Base-by-base conservation (phyloP, 2,888 invertebrate species). In the Bimastos eiseni region DNA sequence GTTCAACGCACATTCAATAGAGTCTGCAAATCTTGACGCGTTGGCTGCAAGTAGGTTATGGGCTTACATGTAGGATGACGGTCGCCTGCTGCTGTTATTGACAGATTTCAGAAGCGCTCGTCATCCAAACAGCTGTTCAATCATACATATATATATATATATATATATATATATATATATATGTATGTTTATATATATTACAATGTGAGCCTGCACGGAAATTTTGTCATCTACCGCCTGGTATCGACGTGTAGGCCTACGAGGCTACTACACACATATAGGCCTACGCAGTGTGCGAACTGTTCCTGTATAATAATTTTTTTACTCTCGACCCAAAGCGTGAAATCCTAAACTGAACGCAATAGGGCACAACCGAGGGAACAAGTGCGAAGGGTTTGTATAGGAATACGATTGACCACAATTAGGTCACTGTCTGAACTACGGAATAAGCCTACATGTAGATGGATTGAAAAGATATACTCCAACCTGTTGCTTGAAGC, bases 111-210 rank as follows among this genome's bases (percentile, higher is more conserved):
- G n/a, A 70, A 11, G 70, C 30, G 6, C 70, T 70, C 70, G 11
- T 70, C 11, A 6, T 2, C n/a, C 30, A 70, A 70, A 70, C 70
- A 70, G 30, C 70, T 70, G 70, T 70, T 70, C 17, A 17, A 70
- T 1, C n/a, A n/a, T 8, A 70, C 17, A 70, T 24, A 70, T 70
- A 70, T 70, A 70, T 17, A 70, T 70, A 70, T 70, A 70, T 70
- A 70, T n/a, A 70, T 70, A 70, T n/a, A 70, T 70, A 70, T 70
- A 70, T 70, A n/a, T 70, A 55, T n/a, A 70, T n/a, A 70, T 70
- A 70, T 70, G n/a, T 17, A 70, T 70, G 5, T 70, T 5, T 49
- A 24, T 49, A 24, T 24, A 24, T 49, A 1, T 24, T 24, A 24
- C 13, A 70, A 70, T 3, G 70, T n/a, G 11, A 3, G 55, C 55